Percentiles rank a stretch among this genome's conserved stretches.
Conservation (phyloP, 2,888 invertebrate species). For the Lasiommata megera region DNA sequence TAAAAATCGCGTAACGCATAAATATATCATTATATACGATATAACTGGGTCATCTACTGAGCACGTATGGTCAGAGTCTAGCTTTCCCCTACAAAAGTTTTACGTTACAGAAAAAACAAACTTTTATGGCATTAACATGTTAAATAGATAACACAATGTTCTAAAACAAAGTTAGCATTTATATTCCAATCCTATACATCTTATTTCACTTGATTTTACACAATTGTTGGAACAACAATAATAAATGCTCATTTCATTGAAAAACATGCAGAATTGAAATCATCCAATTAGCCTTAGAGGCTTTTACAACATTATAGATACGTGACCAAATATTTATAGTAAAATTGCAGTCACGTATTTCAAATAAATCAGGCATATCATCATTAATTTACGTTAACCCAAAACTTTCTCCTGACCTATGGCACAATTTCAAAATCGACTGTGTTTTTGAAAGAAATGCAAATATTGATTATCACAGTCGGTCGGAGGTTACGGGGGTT, state of each 20-base stretch:
- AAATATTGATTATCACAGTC: conserved; percentile 49
- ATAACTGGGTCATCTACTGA: conserved; percentile 16
- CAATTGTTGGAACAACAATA: conserved; percentile 6
- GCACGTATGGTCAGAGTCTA: conserved; percentile 24
- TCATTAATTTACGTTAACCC: conserved; percentile 36
- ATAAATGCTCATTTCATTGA: conserved; percentile 6
- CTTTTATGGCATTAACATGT: conserved; percentile 4
- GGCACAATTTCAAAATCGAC: conserved; percentile 60
- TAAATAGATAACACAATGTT: neutral
- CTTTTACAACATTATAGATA: conserved; percentile 27
- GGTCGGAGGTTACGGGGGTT: conserved; percentile 52
- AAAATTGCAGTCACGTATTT: conserved; percentile 34
- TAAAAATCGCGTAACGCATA: conserved; percentile 21
- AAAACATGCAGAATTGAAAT: conserved; percentile 13
- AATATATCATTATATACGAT: conserved; percentile 15
- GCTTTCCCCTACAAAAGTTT: conserved; percentile 25
- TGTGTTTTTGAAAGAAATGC: conserved; percentile 54
- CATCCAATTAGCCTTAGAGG: conserved; percentile 33
- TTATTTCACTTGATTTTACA: too few relatives aligned
- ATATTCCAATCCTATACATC: too few relatives aligned
- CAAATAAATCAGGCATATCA: conserved; percentile 33
- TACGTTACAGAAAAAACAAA: conserved; percentile 1
- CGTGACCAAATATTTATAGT: conserved; percentile 34
- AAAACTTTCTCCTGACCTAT: conserved; percentile 74
- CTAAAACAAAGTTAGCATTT: neutral